Evolutionary conservation across 2,113 vertebrate species (phyloP).

Genomic region (Rhineura floridana): DNA sequence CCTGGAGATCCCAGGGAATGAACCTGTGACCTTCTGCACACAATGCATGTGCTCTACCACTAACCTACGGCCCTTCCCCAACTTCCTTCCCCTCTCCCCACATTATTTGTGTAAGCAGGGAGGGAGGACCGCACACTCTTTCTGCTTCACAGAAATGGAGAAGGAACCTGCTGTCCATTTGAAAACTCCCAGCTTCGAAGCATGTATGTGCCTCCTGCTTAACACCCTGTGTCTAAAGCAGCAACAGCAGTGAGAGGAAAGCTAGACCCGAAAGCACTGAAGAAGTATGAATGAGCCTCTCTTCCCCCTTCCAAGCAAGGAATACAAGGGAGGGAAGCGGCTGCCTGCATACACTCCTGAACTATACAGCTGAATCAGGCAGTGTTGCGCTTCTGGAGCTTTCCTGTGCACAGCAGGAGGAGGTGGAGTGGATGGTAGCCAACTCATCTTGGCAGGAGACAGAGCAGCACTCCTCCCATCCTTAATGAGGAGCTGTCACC

Average conservation of each 20-base stretch:
- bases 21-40: not conserved
- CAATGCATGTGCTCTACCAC: not conserved
- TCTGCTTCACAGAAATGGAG: not conserved
- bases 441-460: constrained; percentile 25
- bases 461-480: not conserved
- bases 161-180: not conserved
- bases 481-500: constrained; percentile 26
- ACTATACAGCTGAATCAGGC: not conserved
- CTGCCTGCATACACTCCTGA: not conserved
- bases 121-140: not conserved
- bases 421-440: not conserved
- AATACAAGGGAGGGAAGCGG: not conserved
- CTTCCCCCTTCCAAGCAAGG: not conserved
- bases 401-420: constrained; percentile 5
- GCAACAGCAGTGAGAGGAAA: not conserved
- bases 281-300: not conserved
- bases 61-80: not conserved
- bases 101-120: not conserved
- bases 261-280: too few species aligned
- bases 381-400: not conserved
- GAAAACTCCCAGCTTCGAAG: not conserved
- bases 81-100: not conserved
- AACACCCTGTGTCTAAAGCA: not conserved
- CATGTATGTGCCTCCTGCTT: not conserved
- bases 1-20: not conserved